Evolutionary conservation across 2,113 vertebrate genomes (phyloP), one percentile per base, ranked within the genome.

Genomic region (Phalacrocorax brasilianus): DNA sequence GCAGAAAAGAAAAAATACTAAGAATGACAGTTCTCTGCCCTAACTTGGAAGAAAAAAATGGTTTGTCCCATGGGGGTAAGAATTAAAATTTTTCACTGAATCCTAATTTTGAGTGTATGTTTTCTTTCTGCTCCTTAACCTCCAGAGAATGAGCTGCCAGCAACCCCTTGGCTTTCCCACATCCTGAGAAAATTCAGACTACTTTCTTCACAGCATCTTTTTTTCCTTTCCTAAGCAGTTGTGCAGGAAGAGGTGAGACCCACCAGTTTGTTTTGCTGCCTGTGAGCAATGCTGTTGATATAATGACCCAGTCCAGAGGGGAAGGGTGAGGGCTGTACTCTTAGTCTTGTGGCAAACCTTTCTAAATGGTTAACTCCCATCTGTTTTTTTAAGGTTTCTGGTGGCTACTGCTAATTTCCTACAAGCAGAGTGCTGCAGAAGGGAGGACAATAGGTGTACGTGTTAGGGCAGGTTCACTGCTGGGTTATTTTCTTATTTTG

Each of bases 131-230:
- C 8, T 68, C 16, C 40, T 5, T 62, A 47, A 40, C 40, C 63
- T 56, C 79, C 12, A 21, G 23, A 66, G 56, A 80, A 26, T 5
- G 30, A 66, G 14, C 14, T 67, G 23, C 9, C 53, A 62, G 49
- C 27, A 79, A 20, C 2, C 3, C 6, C 33, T 74, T 2, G 1
- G 3, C 23, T 78, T 87, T 92, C 62, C 62, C 70, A 89, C 47
- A 89, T 79, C 72, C 79, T 92, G 92, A 84, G 88, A 89, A 89
- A 93, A 56, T 65, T 93, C 45, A 33, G 30, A 26, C 26, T 40
- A 1, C 27, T 91, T 87, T 91, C 30, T 72, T 89, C 77, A 28
- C 70, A 82, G 19, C 2, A 0, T 45, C 23, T 50, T 12, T 40
- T 85, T 84, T 83, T 49, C 14, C 67, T 21, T 81, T 87, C 9